Evolutionary conservation across 2,797 vertebrate genomes (phyloP), one percentile per base, ranked within the genome.

Genomic region (Diplodus sargus): DNA sequence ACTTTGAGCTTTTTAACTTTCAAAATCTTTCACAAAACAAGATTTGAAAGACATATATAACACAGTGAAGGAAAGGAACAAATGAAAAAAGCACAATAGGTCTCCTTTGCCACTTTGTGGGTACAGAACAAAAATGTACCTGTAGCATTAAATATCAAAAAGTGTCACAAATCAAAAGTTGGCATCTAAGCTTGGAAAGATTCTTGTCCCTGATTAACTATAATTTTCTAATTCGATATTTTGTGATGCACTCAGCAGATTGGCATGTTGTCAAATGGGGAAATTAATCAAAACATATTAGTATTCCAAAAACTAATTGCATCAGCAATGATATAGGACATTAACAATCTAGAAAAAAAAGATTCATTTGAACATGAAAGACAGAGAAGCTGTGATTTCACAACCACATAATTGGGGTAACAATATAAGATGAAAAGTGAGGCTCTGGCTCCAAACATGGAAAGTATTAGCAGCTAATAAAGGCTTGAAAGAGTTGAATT

Each of bases 401-500:
- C 78, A 56, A 84, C 79, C 87, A 69, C 81, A 82, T 87, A 80
- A 93, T 70, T 83, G 78, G 61, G 78, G 65, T 85, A 84, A 88
- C 81, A 86, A 88, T 84, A 81, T 65, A 80, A 89, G 88, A 91
- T 92, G 82, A 93, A 93, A 90, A 85, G 75, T 77, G 67, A 86
- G 85, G 60, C 39, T 63, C 81, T 73, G 77, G 84, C 79, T 88
- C 76, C 59, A 69, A 87, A 91, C 74, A 78, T 91, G 85, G 90
- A 91, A 93, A 69, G 76, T 85, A 92, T 95, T 94, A 95, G 87
- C 92, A 93, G 91, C 90, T 94, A 93, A 94, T 94, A 93, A 92
- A 95, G 90, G 82, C 92, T 89, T 89, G 78, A 94, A 93, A 91
- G 92, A 81, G 79, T 69, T 58, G 84, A 91, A 93, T 94, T 90